phyloP scores from a whole-genome alignment of 2,113 vertebrate genomes.

The Syngnathus floridae region DNA sequence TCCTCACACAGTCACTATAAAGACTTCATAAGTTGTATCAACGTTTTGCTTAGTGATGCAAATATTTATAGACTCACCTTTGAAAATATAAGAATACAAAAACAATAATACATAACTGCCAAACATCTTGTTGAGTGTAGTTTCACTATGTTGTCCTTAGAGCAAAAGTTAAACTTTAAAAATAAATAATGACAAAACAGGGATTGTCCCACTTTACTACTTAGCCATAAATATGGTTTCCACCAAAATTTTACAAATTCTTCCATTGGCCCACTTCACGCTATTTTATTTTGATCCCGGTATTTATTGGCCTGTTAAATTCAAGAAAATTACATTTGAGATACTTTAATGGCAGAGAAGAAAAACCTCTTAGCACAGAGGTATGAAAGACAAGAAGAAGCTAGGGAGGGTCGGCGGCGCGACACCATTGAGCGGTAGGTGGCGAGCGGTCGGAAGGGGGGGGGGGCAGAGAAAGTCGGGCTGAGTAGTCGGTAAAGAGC shows the following conservation, averaged over 20 bases:
- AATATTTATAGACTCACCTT: too few relatives aligned
- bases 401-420: slow-evolving; percentile 21
- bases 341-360: not conserved
- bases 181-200: not conserved
- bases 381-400: slow-evolving; percentile 11
- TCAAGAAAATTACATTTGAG: not conserved
- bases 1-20: too few relatives aligned
- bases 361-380: slow-evolving; percentile 10
- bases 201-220: not conserved
- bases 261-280: not conserved
- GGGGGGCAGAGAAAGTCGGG: slow-evolving; percentile 14
- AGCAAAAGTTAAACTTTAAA: not conserved
- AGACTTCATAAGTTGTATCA: too few relatives aligned
- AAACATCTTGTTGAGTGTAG: not conserved
- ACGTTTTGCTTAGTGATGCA: too few relatives aligned
- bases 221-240: not conserved
- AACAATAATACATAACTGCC: too few relatives aligned
- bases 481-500: slow-evolving; percentile 41
- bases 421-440: slow-evolving; percentile 32
- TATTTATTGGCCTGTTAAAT: not conserved
- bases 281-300: not conserved
- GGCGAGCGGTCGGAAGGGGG: slow-evolving; percentile 3
- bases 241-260: not conserved
- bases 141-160: not conserved
- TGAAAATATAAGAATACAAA: too few relatives aligned